Percentiles rank a stretch among this genome's conserved stretches.
phyloP scores from a whole-genome alignment of 2,888 invertebrate genomes.

The Mesorhabditis belari region DNA sequence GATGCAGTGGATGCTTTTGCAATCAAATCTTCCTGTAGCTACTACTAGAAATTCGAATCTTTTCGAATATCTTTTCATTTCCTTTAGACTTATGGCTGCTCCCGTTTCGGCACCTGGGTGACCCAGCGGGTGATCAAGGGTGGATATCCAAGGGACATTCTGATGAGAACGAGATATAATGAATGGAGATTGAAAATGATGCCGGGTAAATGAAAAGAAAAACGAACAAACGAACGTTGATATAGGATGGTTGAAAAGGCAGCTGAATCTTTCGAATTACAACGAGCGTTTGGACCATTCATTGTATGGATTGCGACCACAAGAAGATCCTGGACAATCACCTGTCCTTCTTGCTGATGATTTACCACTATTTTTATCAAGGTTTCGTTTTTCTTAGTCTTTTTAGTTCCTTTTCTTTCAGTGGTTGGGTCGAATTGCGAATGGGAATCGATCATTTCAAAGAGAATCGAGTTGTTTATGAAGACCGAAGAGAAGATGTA shows the following conservation, averaged over 20 bases:
- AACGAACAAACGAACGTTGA: neutral
- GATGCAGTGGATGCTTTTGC: too few species aligned
- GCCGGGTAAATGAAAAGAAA: neutral
- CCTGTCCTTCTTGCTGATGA: constrained; percentile 11
- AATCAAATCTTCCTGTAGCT: too few species aligned
- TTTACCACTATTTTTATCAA: constrained; percentile 5
- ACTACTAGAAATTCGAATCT: neutral
- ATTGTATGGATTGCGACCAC: constrained; percentile 6
- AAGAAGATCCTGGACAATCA: constrained; percentile 7
- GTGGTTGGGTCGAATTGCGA: neutral
- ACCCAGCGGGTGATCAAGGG: constrained; percentile 4
- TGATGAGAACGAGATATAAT: constrained; percentile 5
- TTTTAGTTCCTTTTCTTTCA: neutral
- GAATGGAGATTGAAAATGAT: constrained; percentile 1
- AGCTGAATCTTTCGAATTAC: neutral
- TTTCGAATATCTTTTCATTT: neutral
- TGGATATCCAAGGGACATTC: constrained; percentile 10
- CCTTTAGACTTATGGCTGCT: constrained; percentile 2
- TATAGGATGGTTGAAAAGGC: neutral
- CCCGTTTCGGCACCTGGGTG: constrained; percentile 11
- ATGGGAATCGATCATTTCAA: neutral
- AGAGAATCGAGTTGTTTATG: neutral
- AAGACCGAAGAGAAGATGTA: neutral
- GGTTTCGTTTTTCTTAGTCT: neutral
- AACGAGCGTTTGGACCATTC: constrained; percentile 7